Evolutionary conservation across 1,140 invertebrate species (phyloP).

Genomic region (Magallana gigas): DNA sequence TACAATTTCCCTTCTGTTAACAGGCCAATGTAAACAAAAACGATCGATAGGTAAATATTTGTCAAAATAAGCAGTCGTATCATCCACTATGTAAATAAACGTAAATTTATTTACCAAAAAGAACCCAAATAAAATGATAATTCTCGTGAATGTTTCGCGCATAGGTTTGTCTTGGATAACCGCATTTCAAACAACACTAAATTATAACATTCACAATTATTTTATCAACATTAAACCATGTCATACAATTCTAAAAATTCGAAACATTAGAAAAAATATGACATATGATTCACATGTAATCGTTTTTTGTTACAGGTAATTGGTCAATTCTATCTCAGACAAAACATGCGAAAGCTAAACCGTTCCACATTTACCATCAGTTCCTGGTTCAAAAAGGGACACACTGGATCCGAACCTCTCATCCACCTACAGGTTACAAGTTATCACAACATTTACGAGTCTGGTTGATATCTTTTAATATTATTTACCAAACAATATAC

Average conservation of each 20-base stretch:
- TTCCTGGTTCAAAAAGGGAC: neutral
- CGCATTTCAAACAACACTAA: no score
- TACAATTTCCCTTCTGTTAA: conserved; percentile 22
- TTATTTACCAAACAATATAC: no score
- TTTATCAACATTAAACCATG: no score
- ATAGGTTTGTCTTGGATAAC: no score
- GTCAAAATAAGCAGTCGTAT: neutral
- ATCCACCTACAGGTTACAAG: neutral
- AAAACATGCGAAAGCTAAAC: neutral
- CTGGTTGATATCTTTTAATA: neutral
- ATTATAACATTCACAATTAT: no score
- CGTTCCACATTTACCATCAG: neutral
- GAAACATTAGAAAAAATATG: neutral
- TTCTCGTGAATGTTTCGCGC: no score
- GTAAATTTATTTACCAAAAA: no score
- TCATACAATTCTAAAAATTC: no score
- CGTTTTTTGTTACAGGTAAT: neutral
- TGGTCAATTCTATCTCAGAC: neutral
- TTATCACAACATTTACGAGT: neutral
- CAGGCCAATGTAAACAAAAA: conserved; percentile 19
- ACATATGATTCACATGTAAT: neutral
- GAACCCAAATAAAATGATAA: no score
- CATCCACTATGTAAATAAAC: no score
- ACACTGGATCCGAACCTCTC: neutral
- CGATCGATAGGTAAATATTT: neutral